Percentiles rank a stretch among this genome's conserved stretches.
Evolutionary conservation across 1,140 invertebrate species (phyloP).

Genomic region (Drosophila lini): DNA sequence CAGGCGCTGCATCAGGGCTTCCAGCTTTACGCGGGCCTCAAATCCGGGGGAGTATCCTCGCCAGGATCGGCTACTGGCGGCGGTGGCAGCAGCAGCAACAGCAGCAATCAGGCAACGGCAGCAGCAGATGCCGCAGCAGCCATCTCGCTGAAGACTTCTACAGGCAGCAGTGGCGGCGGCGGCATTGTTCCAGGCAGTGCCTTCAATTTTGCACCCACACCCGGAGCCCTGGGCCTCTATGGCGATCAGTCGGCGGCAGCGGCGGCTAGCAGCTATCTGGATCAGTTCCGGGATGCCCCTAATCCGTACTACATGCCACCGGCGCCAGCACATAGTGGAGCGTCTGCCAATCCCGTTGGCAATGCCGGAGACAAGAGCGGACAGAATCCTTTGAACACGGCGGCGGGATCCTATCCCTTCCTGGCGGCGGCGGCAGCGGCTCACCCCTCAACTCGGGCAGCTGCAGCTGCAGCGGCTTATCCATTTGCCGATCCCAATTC

Average conservation of each 20-base stretch:
- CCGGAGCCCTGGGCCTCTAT: conserved; percentile 86
- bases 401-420: conserved; percentile 75
- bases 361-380: conserved; percentile 77
- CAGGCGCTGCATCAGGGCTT: conserved; percentile 85
- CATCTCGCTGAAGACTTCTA: conserved; percentile 86
- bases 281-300: conserved; percentile 87
- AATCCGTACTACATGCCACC: conserved; percentile 86
- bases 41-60: conserved; percentile 75
- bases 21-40: conserved; percentile 86
- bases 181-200: conserved; percentile 88
- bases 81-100: not conserved
- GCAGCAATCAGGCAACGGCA: conserved; percentile 73
- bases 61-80: conserved; percentile 29
- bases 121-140: conserved; percentile 86
- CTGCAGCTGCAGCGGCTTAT: conserved; percentile 85
- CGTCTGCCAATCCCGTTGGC: conserved; percentile 71
- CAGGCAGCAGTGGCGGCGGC: conserved; percentile 76
- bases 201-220: conserved; percentile 88
- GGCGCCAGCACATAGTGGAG: conserved; percentile 85
- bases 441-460: conserved; percentile 84
- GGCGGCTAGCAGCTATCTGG: conserved; percentile 86
- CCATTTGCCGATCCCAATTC: conserved; percentile 87
- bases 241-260: conserved; percentile 85
- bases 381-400: conserved; percentile 65
- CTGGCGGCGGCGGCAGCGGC: conserved; percentile 79